Base-by-base conservation (phyloP, 2,113 vertebrate genomes). In the Rutilus rutilus region DNA sequence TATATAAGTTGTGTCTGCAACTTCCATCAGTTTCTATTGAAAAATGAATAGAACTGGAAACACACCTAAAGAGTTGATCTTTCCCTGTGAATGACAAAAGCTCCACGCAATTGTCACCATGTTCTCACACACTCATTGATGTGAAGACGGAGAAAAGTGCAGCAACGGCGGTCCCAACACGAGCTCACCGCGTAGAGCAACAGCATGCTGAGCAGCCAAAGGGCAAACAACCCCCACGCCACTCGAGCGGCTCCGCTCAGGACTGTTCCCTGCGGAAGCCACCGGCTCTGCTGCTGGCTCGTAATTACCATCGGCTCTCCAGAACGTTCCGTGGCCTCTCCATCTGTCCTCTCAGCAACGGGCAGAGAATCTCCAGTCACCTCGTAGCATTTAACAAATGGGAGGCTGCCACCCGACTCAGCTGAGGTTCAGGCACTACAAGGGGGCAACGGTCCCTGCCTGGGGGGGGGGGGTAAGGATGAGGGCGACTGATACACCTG, bases 291-390 rank as follows among this genome's bases (percentile, higher is more conserved):
- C 90, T 91, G 90, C 83, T 88, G 83, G 87, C 92, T 94, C 87
- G 91, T 95, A 94, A 95, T 95, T 94, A 94, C 92, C 94, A 92
- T 90, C 83, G 92, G 91, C 92, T 93, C 93, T 94, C 93, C 90
- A 93, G 92, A 93, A 94, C 92, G 91, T 94, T 92, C 91, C 86
- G 90, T 90, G 93, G 84, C 92, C 94, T 88, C 94, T 95, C 95
- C 94, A 95, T 95, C 94, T 95, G 94, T 95, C 92, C 90, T 90
- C 90, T 91, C 92, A 89, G 91, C 89, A 84, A 88, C 90, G 86
- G 89, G 92, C 92, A 91, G 88, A 88, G 90, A 92, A 89, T 89
- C 93, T 94, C 94, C 93, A 94, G 93, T 95, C 94, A 94, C 94
- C 94, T 94, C 92, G 86, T 92, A 89, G 92, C 91, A 87, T 87